Evolutionary conservation across 2,113 vertebrate genomes (phyloP).

Genomic region (Panthera tigris): DNA sequence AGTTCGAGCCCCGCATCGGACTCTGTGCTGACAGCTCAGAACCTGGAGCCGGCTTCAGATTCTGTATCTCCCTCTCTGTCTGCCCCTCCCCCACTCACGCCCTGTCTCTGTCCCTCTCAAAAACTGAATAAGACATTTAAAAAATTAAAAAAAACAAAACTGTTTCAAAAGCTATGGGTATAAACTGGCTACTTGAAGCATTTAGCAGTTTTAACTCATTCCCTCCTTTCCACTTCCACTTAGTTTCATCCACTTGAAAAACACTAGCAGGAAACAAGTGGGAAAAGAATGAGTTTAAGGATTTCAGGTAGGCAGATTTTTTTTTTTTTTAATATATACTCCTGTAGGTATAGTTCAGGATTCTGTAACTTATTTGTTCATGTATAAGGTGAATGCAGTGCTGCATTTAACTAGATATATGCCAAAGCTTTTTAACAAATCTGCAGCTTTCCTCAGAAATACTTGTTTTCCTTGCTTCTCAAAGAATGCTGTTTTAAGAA

Average conservation of each 20-base stretch:
- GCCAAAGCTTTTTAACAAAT: background rate
- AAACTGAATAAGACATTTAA: too few relatives aligned
- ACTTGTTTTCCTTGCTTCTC: background rate
- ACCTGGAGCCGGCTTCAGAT: too few relatives aligned
- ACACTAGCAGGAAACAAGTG: background rate
- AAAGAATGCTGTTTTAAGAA: background rate
- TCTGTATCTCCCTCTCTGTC: too few relatives aligned
- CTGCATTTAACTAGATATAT: background rate
- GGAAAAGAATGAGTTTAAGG: background rate
- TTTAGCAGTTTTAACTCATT: background rate
- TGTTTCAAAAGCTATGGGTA: background rate
- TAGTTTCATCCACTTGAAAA: slow-evolving; percentile 29
- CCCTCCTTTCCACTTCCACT: background rate
- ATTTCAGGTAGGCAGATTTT: slow-evolving; percentile 15
- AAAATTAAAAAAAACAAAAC: background rate
- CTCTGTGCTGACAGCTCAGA: too few relatives aligned
- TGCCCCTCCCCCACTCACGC: too few relatives aligned
- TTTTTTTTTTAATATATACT: background rate
- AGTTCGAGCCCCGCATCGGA: too few relatives aligned
- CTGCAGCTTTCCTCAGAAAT: background rate
- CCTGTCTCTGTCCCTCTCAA: too few relatives aligned
- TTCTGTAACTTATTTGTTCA: background rate
- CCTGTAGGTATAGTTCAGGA: background rate
- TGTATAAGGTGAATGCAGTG: background rate
- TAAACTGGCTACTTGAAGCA: background rate